phyloP scores from a whole-genome alignment of 2,797 vertebrate species.

The Enteromius thamalakanensis region DNA sequence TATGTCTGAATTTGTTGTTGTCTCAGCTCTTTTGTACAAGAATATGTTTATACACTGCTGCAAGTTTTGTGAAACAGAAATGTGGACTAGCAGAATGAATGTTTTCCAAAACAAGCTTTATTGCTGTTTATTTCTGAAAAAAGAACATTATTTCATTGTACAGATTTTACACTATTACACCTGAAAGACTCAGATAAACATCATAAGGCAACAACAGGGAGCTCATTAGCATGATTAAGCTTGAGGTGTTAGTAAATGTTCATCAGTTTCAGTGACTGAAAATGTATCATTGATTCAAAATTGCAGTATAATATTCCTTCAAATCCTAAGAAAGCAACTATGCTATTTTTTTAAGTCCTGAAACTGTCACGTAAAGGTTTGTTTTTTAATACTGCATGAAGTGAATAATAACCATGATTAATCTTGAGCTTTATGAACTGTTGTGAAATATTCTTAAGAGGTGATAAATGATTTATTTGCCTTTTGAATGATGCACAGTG shows the following conservation, averaged over 20 bases:
- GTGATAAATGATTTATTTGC: neutral
- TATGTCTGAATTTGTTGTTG: neutral
- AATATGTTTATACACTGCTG: neutral
- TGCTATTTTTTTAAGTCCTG: neutral
- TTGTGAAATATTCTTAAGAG: neutral
- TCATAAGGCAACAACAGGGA: constrained; percentile 54
- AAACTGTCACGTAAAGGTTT: neutral
- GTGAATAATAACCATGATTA: neutral
- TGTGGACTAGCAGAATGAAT: neutral
- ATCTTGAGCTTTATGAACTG: neutral
- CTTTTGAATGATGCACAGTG: neutral
- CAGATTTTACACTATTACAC: constrained; percentile 18
- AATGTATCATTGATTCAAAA: neutral
- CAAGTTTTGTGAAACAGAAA: neutral
- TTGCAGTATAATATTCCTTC: constrained; percentile 3
- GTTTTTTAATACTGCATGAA: constrained; percentile 45
- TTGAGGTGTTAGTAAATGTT: constrained; percentile 8
- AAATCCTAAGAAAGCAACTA: neutral
- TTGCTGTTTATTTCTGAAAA: constrained; percentile 37
- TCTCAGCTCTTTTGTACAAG: neutral
- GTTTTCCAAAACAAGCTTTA: constrained; percentile 44
- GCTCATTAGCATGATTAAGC: constrained; percentile 21
- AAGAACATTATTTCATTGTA: constrained; percentile 9
- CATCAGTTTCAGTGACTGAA: neutral
- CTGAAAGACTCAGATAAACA: constrained; percentile 5